phyloP scores from a whole-genome alignment of 2,113 vertebrate species.

The Sorex araneus region DNA sequence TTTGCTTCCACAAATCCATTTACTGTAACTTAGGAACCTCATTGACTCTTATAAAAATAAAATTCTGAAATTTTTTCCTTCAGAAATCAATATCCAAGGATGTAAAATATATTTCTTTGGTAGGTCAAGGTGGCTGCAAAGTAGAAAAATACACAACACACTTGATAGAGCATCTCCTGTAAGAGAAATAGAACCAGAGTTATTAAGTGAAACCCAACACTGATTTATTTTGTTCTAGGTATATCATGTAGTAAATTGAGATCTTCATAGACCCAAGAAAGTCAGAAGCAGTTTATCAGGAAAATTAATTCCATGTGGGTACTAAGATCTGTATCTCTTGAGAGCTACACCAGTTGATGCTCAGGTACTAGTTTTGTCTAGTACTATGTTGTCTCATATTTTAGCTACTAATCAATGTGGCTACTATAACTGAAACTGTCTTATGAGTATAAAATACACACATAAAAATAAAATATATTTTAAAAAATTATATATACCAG shows the following conservation, averaged over 20 bases:
- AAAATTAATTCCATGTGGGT: not conserved
- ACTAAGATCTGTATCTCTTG: not conserved
- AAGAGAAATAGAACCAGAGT: not conserved
- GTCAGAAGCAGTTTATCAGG: not conserved
- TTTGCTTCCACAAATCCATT: constrained; percentile 13
- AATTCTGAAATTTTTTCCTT: not conserved
- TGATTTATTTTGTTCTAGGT: not conserved
- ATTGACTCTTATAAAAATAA: not conserved
- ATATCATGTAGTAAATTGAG: not conserved
- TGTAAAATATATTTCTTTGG: not conserved
- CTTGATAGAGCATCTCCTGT: not conserved
- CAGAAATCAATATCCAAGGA: not conserved
- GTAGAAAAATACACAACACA: constrained; percentile 3
- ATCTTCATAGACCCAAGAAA: not conserved
- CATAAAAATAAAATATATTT: not conserved
- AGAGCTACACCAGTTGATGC: not conserved
- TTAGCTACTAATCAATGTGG: not conserved
- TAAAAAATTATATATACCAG: not conserved
- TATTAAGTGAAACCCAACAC: not conserved
- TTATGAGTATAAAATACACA: not conserved
- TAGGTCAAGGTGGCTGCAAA: not conserved
- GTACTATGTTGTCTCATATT: not conserved
- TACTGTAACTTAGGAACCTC: not conserved
- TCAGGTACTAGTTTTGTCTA: not conserved
- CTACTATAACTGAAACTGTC: not conserved